Evolutionary conservation across 2,888 invertebrate genomes (phyloP).

Genomic region (Lepidocyrtoides sp.): DNA sequence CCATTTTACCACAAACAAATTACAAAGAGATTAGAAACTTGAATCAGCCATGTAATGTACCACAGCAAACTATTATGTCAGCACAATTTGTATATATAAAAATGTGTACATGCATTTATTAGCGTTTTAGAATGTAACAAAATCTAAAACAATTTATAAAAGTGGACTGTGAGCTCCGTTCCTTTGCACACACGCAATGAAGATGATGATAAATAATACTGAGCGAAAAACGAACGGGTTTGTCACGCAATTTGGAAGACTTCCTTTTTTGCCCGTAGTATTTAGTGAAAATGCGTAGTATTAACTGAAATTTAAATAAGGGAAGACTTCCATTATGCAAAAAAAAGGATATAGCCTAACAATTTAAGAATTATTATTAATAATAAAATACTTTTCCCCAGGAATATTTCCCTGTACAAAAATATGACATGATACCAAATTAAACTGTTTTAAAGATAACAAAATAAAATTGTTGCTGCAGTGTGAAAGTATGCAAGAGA

Average conservation of each 20-base stretch:
- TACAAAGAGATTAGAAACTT: not conserved
- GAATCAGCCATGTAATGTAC: not conserved
- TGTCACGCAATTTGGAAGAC: slow-evolving; percentile 62
- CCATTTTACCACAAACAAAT: not conserved
- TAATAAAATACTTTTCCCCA: not conserved
- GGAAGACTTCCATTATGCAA: not conserved
- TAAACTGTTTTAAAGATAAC: not conserved
- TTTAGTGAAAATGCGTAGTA: slow-evolving; percentile 14
- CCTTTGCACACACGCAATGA: slow-evolving; percentile 6
- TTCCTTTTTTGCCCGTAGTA: slow-evolving; percentile 49
- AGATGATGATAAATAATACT: not conserved
- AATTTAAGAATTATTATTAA: not conserved
- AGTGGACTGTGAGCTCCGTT: slow-evolving; percentile 36
- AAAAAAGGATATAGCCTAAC: not conserved
- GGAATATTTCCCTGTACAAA: not conserved
- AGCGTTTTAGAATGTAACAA: no score
- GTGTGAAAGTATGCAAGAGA: not conserved
- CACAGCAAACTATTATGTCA: not conserved
- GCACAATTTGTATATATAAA: not conserved
- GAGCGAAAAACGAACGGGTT: slow-evolving; percentile 43
- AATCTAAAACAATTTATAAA: not conserved
- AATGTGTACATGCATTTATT: not conserved
- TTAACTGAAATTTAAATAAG: not conserved
- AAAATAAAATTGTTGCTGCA: not conserved
- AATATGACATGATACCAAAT: not conserved